Evolutionary conservation across 1,140 invertebrate species (phyloP), one percentile per base, ranked within the genome.

Genomic region (Microplitis demolitor): DNA sequence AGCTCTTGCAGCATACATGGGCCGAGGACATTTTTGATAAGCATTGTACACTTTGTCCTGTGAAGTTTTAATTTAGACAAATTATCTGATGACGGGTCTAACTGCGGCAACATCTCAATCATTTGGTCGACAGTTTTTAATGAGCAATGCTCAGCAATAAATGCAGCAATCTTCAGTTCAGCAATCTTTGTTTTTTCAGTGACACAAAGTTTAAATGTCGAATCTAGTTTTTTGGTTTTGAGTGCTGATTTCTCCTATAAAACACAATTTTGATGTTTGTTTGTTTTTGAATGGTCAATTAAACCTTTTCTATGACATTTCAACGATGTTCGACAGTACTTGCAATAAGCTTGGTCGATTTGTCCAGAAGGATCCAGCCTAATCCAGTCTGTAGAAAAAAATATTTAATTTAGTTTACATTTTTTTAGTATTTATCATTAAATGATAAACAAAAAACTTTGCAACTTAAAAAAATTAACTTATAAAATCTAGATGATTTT

Each of bases 161-260:
- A 83, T 24, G 78, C 79, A 72, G 83, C 76, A 4, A 85, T 79
- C 78, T 85, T 82, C 45, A 85, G 72, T 74, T 84, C 82, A 11
- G 79, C 78, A 24, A 79, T 79, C 72, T 83, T 84, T 16, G 35
- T 66, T 31, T 33, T 54, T 37, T 72, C 71, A 58, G 71, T 58
- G 3, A 72, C 56, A 61, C 61, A 53, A 45, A 51, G 71, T 34
- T 56, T 64, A 24, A 9, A 66, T 39, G 11, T 73, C 35, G 16
- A 16, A 37, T 9, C 13, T n/a, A 69, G n/a, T 37, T 58, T 9
- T 73, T 68, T 39, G n/a, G 54, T 53, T 56, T n/a, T 8, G 13
- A 66, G 64, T 4, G 70, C 53, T 11, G 34, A 64, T 58, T 72
- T 72, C 13, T 66, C 9, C 13, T 37, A 3, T 9, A 13, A 51